A percentile compares a stretch with the other conserved stretches of the same genome.
These are phyloP conservation scores for Papilio xuthus DNA, from an alignment of 1,140 invertebrate genomes.

Conservation along the genomic window DNA sequence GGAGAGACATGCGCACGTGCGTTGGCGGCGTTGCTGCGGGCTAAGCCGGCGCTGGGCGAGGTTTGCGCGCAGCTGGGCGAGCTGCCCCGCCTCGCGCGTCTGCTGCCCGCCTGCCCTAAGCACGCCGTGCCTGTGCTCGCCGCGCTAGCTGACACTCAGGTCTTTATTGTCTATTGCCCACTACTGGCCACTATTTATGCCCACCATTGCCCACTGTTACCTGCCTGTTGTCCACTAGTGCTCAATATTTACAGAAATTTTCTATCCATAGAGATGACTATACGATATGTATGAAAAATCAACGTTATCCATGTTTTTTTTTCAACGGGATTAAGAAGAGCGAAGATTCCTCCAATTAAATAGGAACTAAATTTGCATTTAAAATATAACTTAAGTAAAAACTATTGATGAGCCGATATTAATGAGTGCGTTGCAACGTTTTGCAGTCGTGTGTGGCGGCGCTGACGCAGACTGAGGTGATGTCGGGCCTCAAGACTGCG, in stretches of 20 bases:
- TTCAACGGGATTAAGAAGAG: no score
- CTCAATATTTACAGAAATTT: no score
- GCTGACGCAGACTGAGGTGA: slow-evolving; percentile 90
- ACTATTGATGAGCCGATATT: no score
- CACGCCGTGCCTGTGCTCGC: slow-evolving; percentile 93
- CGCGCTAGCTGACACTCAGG: slow-evolving; percentile 92
- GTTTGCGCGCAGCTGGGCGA: slow-evolving; percentile 96
- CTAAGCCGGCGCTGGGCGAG: slow-evolving; percentile 94
- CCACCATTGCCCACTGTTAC: background rate
- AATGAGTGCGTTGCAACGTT: no score
- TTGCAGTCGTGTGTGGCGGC: slow-evolving; percentile 89
- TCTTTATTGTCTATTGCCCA: slow-evolving; percentile 57
- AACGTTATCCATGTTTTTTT: no score
- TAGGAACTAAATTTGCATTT: no score
- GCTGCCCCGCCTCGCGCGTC: slow-evolving; percentile 93
- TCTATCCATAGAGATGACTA: no score
- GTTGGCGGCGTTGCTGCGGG: slow-evolving; percentile 90
- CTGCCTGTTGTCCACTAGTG: background rate
- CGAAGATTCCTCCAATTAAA: no score
- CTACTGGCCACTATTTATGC: background rate
- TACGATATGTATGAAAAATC: no score
- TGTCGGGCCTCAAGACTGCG: slow-evolving; percentile 91
- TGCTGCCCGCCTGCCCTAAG: slow-evolving; percentile 89
- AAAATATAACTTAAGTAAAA: no score
- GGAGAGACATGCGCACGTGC: slow-evolving; percentile 93